These are phyloP conservation scores for Taeniopygia guttata DNA, from an alignment of 2,797 vertebrate genomes.

Conservation along the genomic window DNA sequence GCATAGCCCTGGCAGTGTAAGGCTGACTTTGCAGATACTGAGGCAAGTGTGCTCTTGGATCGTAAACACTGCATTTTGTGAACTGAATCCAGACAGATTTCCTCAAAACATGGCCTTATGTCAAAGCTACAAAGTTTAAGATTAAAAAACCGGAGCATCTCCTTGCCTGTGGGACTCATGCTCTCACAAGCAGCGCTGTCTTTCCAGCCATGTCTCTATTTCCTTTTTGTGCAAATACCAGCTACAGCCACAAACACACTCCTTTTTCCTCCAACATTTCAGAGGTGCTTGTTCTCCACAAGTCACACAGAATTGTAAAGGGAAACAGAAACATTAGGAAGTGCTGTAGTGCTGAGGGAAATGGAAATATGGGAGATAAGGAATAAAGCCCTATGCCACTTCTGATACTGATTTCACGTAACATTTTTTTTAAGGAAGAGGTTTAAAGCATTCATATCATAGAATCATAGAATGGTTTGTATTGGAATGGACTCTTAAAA, in stretches of 20 bases:
- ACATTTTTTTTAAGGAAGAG: not conserved
- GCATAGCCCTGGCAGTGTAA: not conserved
- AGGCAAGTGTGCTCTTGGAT: not conserved
- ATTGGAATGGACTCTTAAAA: not conserved
- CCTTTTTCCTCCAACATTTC: not conserved
- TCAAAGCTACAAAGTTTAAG: not conserved
- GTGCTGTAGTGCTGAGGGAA: not conserved
- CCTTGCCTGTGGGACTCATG: rapidly evolving
- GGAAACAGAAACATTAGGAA: not conserved
- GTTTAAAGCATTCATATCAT: not conserved
- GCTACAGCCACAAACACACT: not conserved
- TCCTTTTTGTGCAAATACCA: not conserved
- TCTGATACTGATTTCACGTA: not conserved
- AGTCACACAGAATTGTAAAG: not conserved
- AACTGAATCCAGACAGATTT: not conserved
- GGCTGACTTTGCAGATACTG: not conserved
- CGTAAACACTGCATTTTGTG: not conserved
- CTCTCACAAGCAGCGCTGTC: not conserved
- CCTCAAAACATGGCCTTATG: not conserved
- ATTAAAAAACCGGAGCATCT: not conserved
- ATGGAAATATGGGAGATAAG: not conserved
- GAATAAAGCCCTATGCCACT: not conserved
- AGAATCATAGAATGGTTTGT: not conserved
- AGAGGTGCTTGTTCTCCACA: not conserved
- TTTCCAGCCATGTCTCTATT: not conserved